Percentiles rank a stretch among this genome's conserved stretches.
Conservation (phyloP, 2,888 invertebrate genomes). For the Erebia epiphron region DNA sequence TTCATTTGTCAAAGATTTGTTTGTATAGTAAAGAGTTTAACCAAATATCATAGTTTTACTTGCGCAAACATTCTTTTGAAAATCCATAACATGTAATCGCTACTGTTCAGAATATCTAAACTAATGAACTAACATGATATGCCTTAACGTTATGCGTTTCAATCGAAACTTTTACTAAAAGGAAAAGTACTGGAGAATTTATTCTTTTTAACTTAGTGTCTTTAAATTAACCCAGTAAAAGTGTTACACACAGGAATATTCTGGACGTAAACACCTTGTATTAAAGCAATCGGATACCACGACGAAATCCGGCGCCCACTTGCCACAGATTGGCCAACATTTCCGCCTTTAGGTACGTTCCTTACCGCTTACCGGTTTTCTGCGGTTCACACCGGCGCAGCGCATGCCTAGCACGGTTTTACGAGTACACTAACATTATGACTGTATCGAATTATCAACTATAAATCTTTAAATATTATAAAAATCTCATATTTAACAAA, state of each 20-base stretch:
- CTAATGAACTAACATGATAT: too few relatives aligned
- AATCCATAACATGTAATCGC: too few relatives aligned
- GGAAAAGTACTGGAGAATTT: too few relatives aligned
- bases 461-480: neutral
- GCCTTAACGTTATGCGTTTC: too few relatives aligned
- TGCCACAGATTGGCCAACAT: constrained; percentile 61
- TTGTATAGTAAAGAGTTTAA: too few relatives aligned
- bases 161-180: too few relatives aligned
- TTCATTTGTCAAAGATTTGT: too few relatives aligned
- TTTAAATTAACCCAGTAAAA: neutral
- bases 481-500: too few relatives aligned
- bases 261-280: constrained; percentile 4
- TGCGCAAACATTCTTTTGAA: too few relatives aligned
- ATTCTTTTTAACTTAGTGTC: neutral
- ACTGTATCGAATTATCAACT: neutral
- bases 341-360: constrained; percentile 66
- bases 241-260: neutral
- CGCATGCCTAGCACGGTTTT: neutral
- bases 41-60: too few relatives aligned
- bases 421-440: neutral
- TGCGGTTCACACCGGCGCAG: constrained; percentile 49
- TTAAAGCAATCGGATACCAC: constrained; percentile 32
- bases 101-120: too few relatives aligned
- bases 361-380: constrained; percentile 52
- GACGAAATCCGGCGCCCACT: constrained; percentile 54